These are phyloP conservation scores for Stegana nigrithorax DNA, from an alignment of 2,888 invertebrate species.

Conservation along the genomic window DNA sequence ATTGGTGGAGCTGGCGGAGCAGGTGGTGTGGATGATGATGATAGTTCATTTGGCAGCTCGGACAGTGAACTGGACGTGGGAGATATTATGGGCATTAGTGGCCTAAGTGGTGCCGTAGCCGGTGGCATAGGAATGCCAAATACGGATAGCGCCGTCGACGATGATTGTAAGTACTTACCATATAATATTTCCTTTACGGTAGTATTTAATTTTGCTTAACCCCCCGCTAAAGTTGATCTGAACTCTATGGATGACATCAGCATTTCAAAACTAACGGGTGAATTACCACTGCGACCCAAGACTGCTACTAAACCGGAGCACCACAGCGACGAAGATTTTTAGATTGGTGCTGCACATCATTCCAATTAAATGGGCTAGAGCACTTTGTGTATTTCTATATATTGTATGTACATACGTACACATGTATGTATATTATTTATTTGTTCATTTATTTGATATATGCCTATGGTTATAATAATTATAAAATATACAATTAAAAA, in stretches of 20 bases:
- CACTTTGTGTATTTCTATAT: too few relatives aligned
- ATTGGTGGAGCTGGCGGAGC: constrained; percentile 34
- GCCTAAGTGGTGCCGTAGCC: constrained; percentile 15
- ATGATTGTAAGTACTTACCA: constrained; percentile 44
- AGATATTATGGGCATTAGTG: constrained; percentile 52
- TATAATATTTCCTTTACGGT: not conserved
- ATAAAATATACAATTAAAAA: not conserved
- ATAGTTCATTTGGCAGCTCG: constrained; percentile 66
- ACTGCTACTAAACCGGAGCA: constrained; percentile 64
- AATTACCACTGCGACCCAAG: constrained; percentile 61
- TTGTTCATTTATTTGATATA: constrained; percentile 33
- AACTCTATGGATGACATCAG: constrained; percentile 67
- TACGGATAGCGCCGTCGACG: constrained; percentile 34
- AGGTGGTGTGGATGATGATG: constrained; percentile 54
- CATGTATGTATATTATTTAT: constrained; percentile 12
- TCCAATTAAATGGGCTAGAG: too few relatives aligned
- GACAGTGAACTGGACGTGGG: constrained; percentile 66
- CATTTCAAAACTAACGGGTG: constrained; percentile 65
- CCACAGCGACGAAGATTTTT: constrained; percentile 67
- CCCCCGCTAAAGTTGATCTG: constrained; percentile 59
- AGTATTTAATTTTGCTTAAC: not conserved
- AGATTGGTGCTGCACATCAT: constrained; percentile 15
- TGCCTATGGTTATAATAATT: constrained; percentile 5
- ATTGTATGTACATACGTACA: constrained; percentile 26
- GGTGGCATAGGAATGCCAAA: constrained; percentile 16